Base-by-base conservation (phyloP, 2,113 vertebrate species). In the Lethenteron camtschaticum region DNA sequence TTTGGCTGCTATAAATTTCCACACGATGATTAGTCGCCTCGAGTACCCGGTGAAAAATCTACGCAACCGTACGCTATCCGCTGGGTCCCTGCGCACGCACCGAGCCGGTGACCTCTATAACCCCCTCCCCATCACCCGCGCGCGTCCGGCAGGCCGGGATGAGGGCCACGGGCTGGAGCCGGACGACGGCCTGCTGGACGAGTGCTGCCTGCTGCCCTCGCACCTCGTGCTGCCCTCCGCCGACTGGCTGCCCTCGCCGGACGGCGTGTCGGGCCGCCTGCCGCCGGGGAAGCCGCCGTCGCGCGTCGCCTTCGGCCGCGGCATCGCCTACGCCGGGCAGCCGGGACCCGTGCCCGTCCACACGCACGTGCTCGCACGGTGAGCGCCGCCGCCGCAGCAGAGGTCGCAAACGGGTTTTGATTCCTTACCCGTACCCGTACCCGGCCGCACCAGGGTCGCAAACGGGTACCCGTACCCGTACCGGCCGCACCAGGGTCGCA, bases 201-300 rank as follows among this genome's bases (percentile, higher is more conserved):
- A 96, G 71, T 96, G 94, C 73, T 99, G 90, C 76, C 80, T 99
- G 71, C 81, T 99, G 70, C 92, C 90, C 75, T 92, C 88, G 75
- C 92, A 95, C 81, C 80, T 99, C 72, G 84, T 99, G 75, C 87
- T 95, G 16, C 90, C 92, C 75, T 83, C 73, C 55, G 81, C 96
- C 70, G 92, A 96, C 74, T 96, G 94, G 94, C 77, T 96, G 56
- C 90, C 92, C 0, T 82, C 89, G 69, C 91, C 87, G 0, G 87
- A 91, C 0, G 88, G 90, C 55, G 80, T 96, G 12, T 85, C 91
- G 74, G 86, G 86, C 74, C 86, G 83, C 74, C 81, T 96, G 74
- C 9, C 60, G 14, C 91, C 95, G 81, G 87, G 83, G 56, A 96
- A 94, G 63, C 88, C 89, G 69, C 87, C 86, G 0, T 77, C 94